Evolutionary conservation across 2,113 vertebrate genomes (phyloP), one percentile per base, ranked within the genome.

Genomic region (Hydropotes inermis): DNA sequence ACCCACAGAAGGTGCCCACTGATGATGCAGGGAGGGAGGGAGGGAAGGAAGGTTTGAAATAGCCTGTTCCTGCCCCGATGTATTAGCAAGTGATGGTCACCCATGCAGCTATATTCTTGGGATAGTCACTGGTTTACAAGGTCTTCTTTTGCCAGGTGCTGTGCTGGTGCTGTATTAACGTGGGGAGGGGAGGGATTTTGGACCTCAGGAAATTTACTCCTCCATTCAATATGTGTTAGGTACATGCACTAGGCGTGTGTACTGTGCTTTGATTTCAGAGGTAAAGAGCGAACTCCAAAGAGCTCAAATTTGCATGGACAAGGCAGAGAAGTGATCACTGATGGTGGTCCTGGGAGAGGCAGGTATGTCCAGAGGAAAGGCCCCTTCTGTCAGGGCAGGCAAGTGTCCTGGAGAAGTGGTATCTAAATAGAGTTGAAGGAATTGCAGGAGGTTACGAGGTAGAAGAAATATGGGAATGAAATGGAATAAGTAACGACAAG

Each of bases 101-200:
- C 74, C 2, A 0, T 5, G 19, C 15, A 21, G 1, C 30, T 82
- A 0, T 25, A 2, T n/a, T 10, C 14, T 5, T 47, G 81, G 25
- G 33, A 12, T 36, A 6, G 36, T 84, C 12, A 21, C 13, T 30
- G 57, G 25, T 36, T 15, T 79, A 8, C 45, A 45, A 50, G 45
- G 27, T 92, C 70, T 33, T 92, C 17, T 33, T 47, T 30, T 28
- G 17, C 54, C 47, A 55, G 70, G 7, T 1, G 0, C 43, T 85
- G 52, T 96, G 60, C 5, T 57, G 64, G 52, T 45, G 23, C 30
- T 84, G 58, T 23, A 10, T 82, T 16, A 88, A 21, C 7, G 25
- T 0, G n/a, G 25, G 5, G 15, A 79, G 14, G 10, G 9, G 11
- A 27, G 36, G 27, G 33, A 23, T 50, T 50, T 87, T 27, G 45